Conservation (phyloP, 2,888 invertebrate species). For the Gryllus longicercus region DNA sequence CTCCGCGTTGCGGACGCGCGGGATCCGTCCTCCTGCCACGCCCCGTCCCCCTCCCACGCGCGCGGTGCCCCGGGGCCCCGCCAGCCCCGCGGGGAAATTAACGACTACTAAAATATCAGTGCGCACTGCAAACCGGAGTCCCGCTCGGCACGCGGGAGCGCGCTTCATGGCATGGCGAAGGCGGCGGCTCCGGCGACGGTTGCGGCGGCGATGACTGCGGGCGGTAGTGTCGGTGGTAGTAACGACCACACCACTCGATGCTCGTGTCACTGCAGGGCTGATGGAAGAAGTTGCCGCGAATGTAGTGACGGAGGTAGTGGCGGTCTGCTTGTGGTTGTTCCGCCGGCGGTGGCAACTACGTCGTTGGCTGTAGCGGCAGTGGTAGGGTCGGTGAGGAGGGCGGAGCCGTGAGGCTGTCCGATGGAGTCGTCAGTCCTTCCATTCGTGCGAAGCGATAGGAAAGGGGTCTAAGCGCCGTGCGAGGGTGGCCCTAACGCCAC, state of each 20-base stretch:
- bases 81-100: constrained; percentile 1
- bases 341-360: too few relatives aligned
- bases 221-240: too few relatives aligned
- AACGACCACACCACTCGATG: too few relatives aligned
- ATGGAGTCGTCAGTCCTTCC: not conserved
- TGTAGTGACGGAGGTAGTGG: too few relatives aligned
- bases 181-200: too few relatives aligned
- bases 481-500: not conserved
- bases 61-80: not conserved
- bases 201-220: too few relatives aligned
- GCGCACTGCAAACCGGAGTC: not conserved
- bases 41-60: not conserved
- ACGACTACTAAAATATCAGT: constrained; percentile 17
- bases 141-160: not conserved
- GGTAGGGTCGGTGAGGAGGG: too few relatives aligned
- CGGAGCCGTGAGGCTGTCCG: not conserved
- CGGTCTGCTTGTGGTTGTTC: too few relatives aligned
- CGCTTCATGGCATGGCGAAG: not conserved
- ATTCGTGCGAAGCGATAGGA: not conserved
- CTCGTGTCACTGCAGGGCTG: too few relatives aligned
- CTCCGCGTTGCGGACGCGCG: not conserved
- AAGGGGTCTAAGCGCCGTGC: not conserved
- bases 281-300: too few relatives aligned
- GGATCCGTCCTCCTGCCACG: not conserved
- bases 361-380: too few relatives aligned